Conservation (phyloP, 2,113 vertebrate genomes). For the Cryptomyrus ogoouensis region DNA sequence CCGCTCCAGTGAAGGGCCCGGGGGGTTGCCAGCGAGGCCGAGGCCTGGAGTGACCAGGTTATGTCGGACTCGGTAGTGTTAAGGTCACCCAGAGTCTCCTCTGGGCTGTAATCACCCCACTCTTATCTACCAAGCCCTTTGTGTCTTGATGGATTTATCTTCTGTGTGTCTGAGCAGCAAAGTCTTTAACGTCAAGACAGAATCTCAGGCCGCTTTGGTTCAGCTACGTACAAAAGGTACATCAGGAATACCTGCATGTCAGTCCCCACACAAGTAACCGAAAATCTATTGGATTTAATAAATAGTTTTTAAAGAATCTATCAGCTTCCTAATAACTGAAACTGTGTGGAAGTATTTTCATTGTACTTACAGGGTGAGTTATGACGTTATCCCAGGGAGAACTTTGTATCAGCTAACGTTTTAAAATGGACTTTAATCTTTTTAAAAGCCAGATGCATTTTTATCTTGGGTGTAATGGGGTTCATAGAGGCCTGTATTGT, state of each 20-base stretch:
- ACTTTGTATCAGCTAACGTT: neutral
- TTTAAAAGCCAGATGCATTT: neutral
- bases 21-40: slow-evolving; percentile 30
- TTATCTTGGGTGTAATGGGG: neutral
- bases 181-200: neutral
- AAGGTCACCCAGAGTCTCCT: neutral
- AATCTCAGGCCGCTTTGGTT: neutral
- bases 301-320: neutral
- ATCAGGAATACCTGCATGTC: neutral
- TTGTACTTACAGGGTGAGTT: neutral
- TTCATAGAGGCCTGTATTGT: neutral
- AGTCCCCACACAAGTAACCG: neutral
- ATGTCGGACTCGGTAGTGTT: neutral
- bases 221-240: neutral
- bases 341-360: neutral
- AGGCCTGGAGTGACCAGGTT: neutral
- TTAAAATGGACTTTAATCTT: neutral
- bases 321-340: neutral
- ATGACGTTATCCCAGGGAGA: neutral
- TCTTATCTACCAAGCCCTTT: neutral
- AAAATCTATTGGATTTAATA: neutral
- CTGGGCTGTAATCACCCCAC: neutral
- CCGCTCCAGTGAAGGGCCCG: neutral
- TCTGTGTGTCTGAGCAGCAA: neutral
- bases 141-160: neutral